A percentile compares a stretch with the other conserved stretches of the same genome.
Evolutionary conservation across 2,888 invertebrate species (phyloP).

Genomic region (Orthosia gracilis): DNA sequence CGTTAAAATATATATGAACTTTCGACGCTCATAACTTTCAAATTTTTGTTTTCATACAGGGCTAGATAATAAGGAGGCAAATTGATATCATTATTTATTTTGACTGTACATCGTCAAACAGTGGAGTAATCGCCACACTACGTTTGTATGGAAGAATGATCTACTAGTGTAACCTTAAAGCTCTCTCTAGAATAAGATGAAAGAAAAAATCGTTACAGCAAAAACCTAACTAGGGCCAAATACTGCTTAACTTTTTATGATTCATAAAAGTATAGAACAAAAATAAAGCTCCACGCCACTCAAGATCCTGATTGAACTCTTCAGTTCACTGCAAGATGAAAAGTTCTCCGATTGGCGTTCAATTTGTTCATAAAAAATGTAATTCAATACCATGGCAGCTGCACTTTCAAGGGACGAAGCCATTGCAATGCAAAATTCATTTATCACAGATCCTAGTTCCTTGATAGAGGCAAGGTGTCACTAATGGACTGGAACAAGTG

Average conservation of each 20-base stretch:
- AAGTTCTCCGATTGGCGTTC: slow-evolving; percentile 58
- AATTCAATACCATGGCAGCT: slow-evolving; percentile 70
- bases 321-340: slow-evolving; percentile 31
- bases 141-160: too few relatives aligned
- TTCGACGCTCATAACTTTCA: too few relatives aligned
- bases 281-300: slow-evolving; percentile 1
- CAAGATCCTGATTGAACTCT: slow-evolving; percentile 26
- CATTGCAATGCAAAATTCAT: slow-evolving; percentile 75
- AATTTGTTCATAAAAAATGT: slow-evolving; percentile 73
- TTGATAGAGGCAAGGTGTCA: slow-evolving; percentile 72
- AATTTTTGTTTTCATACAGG: too few relatives aligned
- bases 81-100: too few relatives aligned
- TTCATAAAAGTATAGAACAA: background rate
- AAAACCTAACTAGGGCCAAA: background rate
- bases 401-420: slow-evolving; percentile 58
- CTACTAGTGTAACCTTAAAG: too few relatives aligned
- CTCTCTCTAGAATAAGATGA: too few relatives aligned
- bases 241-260: background rate
- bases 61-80: too few relatives aligned
- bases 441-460: slow-evolving; percentile 73
- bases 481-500: slow-evolving; percentile 73
- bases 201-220: too few relatives aligned
- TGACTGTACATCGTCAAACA: too few relatives aligned
- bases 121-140: too few relatives aligned
- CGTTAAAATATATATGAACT: too few relatives aligned